These are phyloP conservation scores for Hirtodrosophila trivittata DNA, from an alignment of 2,888 invertebrate species.

Conservation along the genomic window DNA sequence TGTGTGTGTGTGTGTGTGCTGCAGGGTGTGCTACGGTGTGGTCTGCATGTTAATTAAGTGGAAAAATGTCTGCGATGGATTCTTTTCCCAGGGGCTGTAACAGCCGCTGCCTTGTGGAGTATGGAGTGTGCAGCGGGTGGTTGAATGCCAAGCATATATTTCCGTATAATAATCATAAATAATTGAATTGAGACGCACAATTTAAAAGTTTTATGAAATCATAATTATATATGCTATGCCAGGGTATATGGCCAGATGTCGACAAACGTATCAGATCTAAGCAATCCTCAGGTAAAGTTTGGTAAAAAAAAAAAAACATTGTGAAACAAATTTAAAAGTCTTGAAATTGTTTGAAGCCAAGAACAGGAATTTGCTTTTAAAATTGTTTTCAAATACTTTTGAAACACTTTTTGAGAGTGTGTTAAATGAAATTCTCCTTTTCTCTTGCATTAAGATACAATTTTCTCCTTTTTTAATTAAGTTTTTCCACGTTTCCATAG, in stretches of 20 bases:
- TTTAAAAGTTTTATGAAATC: conserved; percentile 33
- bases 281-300: no score
- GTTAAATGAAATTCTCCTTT: neutral
- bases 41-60: conserved; percentile 75
- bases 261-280: conserved; percentile 8
- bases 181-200: conserved; percentile 42
- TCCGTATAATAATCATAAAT: conserved; percentile 44
- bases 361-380: conserved; percentile 16
- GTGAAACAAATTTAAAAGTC: conserved; percentile 13
- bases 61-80: conserved; percentile 54
- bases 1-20: conserved; percentile 17
- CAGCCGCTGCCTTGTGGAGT: neutral
- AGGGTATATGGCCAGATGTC: conserved; percentile 35
- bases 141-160: neutral
- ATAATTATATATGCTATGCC: no score
- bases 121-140: no score
- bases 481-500: no score
- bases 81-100: conserved; percentile 1
- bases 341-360: conserved; percentile 12
- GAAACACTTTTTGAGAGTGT: conserved; percentile 4
- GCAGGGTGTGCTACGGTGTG: conserved; percentile 22
- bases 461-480: neutral
- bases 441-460: neutral
- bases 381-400: conserved; percentile 42
- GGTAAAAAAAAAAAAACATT: neutral